Percentiles rank a stretch among this genome's conserved stretches.
Evolutionary conservation across 2,888 invertebrate species (phyloP).

Genomic region (Rhagonycha fulva): DNA sequence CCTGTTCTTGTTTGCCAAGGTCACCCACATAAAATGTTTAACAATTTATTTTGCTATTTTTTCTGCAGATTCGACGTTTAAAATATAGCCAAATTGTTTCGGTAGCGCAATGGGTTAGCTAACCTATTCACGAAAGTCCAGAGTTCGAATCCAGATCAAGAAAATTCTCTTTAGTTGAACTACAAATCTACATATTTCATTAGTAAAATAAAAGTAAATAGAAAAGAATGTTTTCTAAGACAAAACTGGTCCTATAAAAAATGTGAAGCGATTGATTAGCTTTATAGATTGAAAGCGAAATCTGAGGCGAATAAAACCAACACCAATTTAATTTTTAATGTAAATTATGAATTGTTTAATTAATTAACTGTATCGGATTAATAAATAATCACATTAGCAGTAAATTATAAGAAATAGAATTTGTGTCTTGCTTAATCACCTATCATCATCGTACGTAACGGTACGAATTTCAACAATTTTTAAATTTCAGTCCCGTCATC

Average conservation of each 20-base stretch:
- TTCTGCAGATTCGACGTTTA: too few relatives aligned
- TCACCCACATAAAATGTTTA: too few relatives aligned
- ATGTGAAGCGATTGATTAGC: background rate
- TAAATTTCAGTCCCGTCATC: background rate
- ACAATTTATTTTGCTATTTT: too few relatives aligned
- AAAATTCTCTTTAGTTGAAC: background rate
- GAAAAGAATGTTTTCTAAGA: background rate
- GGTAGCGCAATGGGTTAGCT: too few relatives aligned
- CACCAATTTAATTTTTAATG: background rate
- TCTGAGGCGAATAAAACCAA: background rate
- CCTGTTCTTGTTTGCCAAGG: too few relatives aligned
- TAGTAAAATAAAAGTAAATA: background rate
- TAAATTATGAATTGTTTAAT: background rate
- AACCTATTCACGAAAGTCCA: too few relatives aligned
- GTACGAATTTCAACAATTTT: background rate
- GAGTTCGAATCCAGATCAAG: too few relatives aligned
- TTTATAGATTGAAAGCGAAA: background rate
- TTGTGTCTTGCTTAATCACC: background rate
- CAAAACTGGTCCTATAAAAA: background rate
- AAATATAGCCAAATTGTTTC: too few relatives aligned
- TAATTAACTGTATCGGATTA: background rate
- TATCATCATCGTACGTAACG: background rate
- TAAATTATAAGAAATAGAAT: background rate
- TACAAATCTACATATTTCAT: background rate
- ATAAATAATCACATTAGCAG: background rate